Evolutionary conservation across 2,888 invertebrate genomes (phyloP), one percentile per base, ranked within the genome.

Genomic region (Tribolium freemani): DNA sequence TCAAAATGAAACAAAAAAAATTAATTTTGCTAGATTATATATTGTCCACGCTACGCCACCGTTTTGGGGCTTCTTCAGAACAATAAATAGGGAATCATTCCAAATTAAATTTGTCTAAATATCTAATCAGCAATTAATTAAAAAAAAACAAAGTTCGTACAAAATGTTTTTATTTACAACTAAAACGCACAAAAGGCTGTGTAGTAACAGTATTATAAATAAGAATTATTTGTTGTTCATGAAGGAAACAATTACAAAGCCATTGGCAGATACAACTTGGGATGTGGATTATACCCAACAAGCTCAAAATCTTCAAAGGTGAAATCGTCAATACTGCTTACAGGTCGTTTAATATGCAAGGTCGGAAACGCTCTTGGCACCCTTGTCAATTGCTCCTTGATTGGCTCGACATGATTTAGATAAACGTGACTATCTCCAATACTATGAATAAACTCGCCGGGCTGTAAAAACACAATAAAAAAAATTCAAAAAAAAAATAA

Each of bases 341-440:
- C 90, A 72, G 91, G 87, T 38, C 94, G 89, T 76, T 90, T 91
- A 83, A 98, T 93, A 66, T 88, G 88, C 60, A 99, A 86, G 71
- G 89, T 93, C 0, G 98, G 98, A 83, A 97, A 98, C 3, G 92
- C 89, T 57, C 90, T 89, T 0, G 98, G 98, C 57, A 87, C 88
- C 66, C 98, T 91, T 79, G 90, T 85, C 26, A 97, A 80, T 87
- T 98, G 98, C 79, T 91, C 90, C 81, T 93, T 89, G 1, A 99
- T 86, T 0, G 96, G 93, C 67, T 94, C 93, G 20, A 96, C 88
- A 84, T 99, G 99, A 84, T 96, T 98, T 3, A 90, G 86, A 83
- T 99, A 99, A 0, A 99, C 92, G 87, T 99, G 99, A 31, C 96
- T 93, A 87, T 99, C 98, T 9, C 98, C 98, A 78, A 97, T 90